Conservation (phyloP, 2,113 vertebrate genomes). For the Larimichthys polyactis region DNA sequence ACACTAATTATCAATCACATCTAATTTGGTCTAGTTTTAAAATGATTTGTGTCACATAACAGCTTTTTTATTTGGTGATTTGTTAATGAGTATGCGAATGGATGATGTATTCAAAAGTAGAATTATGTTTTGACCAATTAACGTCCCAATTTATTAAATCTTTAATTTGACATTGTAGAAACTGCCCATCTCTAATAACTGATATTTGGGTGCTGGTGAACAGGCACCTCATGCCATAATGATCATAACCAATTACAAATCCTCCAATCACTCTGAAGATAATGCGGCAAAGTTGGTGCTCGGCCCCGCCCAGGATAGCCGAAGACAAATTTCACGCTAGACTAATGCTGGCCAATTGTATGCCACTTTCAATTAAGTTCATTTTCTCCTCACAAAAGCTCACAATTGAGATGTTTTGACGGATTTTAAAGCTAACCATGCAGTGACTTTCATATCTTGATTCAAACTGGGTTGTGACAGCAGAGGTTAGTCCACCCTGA, state of each 20-base stretch:
- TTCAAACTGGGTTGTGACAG: constrained; percentile 67
- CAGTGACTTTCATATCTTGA: constrained; percentile 71
- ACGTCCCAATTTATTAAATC: constrained; percentile 18
- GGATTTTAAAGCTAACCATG: constrained; percentile 66
- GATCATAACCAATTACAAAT: constrained; percentile 71
- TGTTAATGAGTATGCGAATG: constrained; percentile 6
- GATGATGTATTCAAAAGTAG: background rate
- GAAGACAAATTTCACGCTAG: constrained; percentile 81
- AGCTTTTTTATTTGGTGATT: constrained; percentile 2
- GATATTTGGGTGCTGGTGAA: constrained; percentile 43
- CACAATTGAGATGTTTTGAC: constrained; percentile 78
- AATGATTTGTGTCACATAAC: background rate
- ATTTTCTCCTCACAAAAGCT: constrained; percentile 69
- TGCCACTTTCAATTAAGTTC: constrained; percentile 83
- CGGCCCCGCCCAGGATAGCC: constrained; percentile 52
- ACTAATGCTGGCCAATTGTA: constrained; percentile 80
- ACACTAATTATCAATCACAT: background rate
- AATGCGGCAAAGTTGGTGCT: constrained; percentile 63
- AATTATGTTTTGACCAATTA: constrained; percentile 15
- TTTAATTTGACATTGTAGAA: constrained; percentile 20
- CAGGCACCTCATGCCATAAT: constrained; percentile 61
- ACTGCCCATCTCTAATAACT: background rate
- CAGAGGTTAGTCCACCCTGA: constrained; percentile 48
- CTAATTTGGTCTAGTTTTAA: background rate
- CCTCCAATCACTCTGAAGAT: constrained; percentile 62